Conservation (phyloP, 2,113 vertebrate species). For the Protobothrops mucrosquamatus region DNA sequence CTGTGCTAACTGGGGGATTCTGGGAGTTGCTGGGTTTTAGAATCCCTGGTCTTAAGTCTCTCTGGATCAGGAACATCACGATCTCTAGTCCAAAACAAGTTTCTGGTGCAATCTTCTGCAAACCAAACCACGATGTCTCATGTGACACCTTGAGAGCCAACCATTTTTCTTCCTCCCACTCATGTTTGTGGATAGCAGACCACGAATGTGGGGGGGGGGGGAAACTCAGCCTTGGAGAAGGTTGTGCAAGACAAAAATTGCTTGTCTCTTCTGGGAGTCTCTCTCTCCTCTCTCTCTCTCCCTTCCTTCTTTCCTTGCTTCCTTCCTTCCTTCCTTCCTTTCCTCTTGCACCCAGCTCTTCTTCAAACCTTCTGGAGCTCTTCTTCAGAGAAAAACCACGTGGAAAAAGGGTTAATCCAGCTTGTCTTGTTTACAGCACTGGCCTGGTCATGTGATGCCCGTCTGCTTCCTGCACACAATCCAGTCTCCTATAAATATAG, state of each 20-base stretch:
- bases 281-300: too few species aligned
- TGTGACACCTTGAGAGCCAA: neutral
- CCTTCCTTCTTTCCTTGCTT: too few species aligned
- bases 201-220: neutral
- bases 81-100: neutral
- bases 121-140: neutral
- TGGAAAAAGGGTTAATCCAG: conserved; percentile 22
- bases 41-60: neutral
- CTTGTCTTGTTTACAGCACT: conserved; percentile 25
- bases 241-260: neutral
- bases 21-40: neutral
- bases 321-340: too few species aligned
- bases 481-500: conserved; percentile 35
- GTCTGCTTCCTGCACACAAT: conserved; percentile 21
- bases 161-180: neutral
- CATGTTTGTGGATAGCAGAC: neutral
- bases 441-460: conserved; percentile 25
- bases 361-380: neutral
- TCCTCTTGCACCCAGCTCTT: neutral
- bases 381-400: neutral
- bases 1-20: neutral
- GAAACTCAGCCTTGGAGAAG: neutral
- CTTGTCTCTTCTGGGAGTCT: neutral
- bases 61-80: neutral
- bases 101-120: neutral